A percentile compares a stretch with the other conserved stretches of the same genome.
Evolutionary conservation across 37 sponge, comb jelly and placozoan species (phyloP).

Genomic region (Mnemiopsis leidyi): DNA sequence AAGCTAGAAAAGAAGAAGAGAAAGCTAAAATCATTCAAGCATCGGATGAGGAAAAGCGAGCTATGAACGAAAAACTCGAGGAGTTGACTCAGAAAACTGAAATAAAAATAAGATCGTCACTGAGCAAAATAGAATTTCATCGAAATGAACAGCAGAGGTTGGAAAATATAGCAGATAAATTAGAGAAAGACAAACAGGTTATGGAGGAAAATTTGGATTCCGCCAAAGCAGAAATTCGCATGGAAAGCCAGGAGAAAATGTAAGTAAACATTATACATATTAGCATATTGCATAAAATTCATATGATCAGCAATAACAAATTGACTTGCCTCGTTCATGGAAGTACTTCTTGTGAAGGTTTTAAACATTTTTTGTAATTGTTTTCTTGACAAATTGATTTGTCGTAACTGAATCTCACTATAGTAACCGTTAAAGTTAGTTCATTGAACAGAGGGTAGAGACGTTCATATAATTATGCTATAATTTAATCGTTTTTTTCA

Average conservation of each 20-base stretch:
- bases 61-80: not conserved
- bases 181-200: not conserved
- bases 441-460: too few relatives aligned
- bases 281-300: too few relatives aligned
- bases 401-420: too few relatives aligned
- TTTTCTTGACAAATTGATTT: too few relatives aligned
- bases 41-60: not conserved
- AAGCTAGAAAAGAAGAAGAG: not conserved
- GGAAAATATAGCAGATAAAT: not conserved
- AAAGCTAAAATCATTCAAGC: not conserved
- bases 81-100: not conserved
- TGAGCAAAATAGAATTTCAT: not conserved
- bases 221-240: not conserved
- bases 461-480: too few relatives aligned
- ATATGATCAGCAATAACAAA: too few relatives aligned
- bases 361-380: too few relatives aligned
- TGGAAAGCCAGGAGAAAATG: slow-evolving; percentile 7
- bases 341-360: too few relatives aligned
- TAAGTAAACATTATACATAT: not conserved
- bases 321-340: too few relatives aligned
- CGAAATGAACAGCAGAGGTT: not conserved
- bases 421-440: too few relatives aligned
- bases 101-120: not conserved
- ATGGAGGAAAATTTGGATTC: not conserved
- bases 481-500: too few relatives aligned